Evolutionary conservation across 2,113 vertebrate species (phyloP), one percentile per base, ranked within the genome.

Genomic region (Pipa parva): DNA sequence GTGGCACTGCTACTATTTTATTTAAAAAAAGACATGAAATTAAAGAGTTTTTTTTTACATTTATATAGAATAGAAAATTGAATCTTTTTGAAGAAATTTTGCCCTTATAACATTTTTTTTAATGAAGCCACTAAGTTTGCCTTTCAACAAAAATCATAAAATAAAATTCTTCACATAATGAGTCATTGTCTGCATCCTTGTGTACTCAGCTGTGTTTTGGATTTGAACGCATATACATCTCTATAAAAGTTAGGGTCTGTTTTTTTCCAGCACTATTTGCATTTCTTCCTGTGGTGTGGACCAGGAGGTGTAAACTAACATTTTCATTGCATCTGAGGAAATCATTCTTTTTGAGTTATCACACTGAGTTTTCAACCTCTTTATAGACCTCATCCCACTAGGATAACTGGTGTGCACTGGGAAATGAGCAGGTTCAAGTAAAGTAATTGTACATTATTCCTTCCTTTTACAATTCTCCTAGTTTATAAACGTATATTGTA

Each of bases 151-250:
- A 50, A 51, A 51, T n/a, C n/a, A 17, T 17, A 21, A 63, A 50
- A 29, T 4, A 13, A 48, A n/a, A n/a, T n/a, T 48, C 26, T 29
- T 15, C n/a, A 48, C n/a, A 15, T 12, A 36, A 42, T 42, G 17
- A 42, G 11, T 42, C 39, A 42, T 5, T 5, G 17, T 42, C 39
- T 42, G 39, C n/a, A 42, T 17, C 17, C 39, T 3, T 49, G 46
- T 49, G 46, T 49, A 49, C 18, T 49, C 46, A 49, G 46, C 46
- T 49, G 46, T 49, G 39, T 17, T 42, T 5, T 42, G 39, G 39
- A 42, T 13, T 13, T 42, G 39, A 2, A 20, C 22, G 15, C 46
- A 49, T 10, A 49, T 22, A 49, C 46, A 49, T 6, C 22, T 49
- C 46, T 49, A 13, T 2, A 8, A 49, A 49, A 46, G 21, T 22